phyloP scores from a whole-genome alignment of 2,797 vertebrate species.

The Pangasius larnaudii region DNA sequence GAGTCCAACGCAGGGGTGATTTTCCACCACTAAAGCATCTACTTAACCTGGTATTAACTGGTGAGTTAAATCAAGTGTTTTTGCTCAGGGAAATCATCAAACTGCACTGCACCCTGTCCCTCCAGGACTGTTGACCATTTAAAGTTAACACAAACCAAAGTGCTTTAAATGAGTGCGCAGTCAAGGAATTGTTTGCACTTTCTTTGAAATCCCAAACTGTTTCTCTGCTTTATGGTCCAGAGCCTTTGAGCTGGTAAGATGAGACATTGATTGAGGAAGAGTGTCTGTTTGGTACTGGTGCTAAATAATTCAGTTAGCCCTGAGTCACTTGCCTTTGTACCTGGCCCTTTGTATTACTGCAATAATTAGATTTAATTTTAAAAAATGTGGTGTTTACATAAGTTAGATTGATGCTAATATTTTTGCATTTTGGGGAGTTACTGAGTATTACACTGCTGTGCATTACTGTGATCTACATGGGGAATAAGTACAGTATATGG shows the following conservation, averaged over 20 bases:
- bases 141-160: neutral
- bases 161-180: neutral
- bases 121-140: neutral
- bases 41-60: neutral
- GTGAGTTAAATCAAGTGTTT: neutral
- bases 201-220: conserved; percentile 12
- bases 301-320: conserved; percentile 74
- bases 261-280: conserved; percentile 68
- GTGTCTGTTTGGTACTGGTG: conserved; percentile 61
- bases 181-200: neutral
- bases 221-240: conserved; percentile 11
- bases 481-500: neutral
- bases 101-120: neutral
- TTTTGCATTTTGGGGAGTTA: neutral
- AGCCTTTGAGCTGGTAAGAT: conserved; percentile 57
- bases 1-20: neutral
- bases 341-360: conserved; percentile 55
- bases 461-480: neutral
- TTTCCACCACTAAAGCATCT: neutral
- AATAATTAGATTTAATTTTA: conserved; percentile 52
- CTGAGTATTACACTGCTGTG: neutral
- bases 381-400: conserved; percentile 13
- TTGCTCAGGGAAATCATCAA: conserved; percentile 3
- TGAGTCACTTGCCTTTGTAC: conserved; percentile 44
- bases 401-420: neutral